Conservation (phyloP, 1,140 invertebrate genomes). For the Drosophila kohkoa region DNA sequence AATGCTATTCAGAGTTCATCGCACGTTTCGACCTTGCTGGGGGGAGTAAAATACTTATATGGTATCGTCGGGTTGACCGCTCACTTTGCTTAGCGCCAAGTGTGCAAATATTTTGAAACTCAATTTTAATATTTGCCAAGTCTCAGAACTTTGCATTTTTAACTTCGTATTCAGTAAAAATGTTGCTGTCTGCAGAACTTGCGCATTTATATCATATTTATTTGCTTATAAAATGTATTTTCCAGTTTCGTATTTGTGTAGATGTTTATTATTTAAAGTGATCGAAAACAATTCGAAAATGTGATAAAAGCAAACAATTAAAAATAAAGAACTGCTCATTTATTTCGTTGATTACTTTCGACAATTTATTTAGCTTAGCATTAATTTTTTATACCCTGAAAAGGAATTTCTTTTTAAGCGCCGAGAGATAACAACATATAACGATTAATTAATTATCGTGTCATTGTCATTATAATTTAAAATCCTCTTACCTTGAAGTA, state of each 20-base stretch:
- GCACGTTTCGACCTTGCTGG: constrained; percentile 42
- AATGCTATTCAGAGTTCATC: constrained; percentile 36
- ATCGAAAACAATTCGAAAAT: constrained; percentile 4
- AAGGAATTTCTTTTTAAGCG: neutral
- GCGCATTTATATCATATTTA: neutral
- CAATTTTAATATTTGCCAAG: constrained; percentile 24
- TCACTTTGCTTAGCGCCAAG: constrained; percentile 5
- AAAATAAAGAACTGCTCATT: constrained; percentile 9
- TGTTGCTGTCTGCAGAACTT: no score
- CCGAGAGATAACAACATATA: neutral
- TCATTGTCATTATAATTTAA: neutral
- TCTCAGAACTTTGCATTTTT: neutral
- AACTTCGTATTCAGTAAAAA: constrained; percentile 3
- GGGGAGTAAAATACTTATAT: neutral
- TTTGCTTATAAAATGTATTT: constrained; percentile 13
- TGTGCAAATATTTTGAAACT: constrained; percentile 26
- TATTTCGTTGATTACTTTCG: neutral
- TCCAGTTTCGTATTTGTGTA: constrained; percentile 17
- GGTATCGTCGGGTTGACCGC: neutral
- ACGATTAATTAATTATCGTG: neutral
- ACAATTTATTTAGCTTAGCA: neutral
- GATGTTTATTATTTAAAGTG: constrained; percentile 11
- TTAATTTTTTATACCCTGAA: neutral
- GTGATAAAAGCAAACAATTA: constrained; percentile 7
- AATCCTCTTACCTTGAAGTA: neutral